These are phyloP conservation scores for Eilema depressum DNA, from an alignment of 2,888 invertebrate species.

Conservation along the genomic window DNA sequence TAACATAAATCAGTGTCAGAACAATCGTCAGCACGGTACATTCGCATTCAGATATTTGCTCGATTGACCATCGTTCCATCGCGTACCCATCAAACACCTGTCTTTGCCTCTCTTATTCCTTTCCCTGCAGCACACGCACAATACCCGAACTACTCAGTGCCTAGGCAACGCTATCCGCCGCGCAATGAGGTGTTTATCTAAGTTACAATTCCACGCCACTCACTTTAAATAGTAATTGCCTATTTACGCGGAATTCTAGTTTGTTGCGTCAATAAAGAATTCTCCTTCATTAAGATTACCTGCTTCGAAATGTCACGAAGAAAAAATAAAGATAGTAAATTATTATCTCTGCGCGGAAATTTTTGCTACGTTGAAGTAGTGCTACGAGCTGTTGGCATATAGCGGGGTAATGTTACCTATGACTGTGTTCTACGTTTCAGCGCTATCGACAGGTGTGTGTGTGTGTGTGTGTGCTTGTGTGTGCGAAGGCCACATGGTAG, in stretches of 20 bases:
- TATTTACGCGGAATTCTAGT: conserved; percentile 19
- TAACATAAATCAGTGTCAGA: background rate
- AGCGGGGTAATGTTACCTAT: conserved; percentile 30
- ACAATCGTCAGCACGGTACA: background rate
- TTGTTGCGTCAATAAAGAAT: conserved; percentile 26
- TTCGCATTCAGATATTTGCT: too few relatives aligned
- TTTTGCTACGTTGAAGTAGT: conserved; percentile 13
- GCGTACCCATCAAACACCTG: background rate
- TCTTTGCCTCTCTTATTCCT: background rate
- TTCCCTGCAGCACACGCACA: background rate
- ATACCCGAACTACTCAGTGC: background rate
- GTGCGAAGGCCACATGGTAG: conserved; percentile 41
- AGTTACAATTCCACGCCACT: conserved; percentile 20
- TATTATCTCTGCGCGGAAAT: conserved; percentile 12
- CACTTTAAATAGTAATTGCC: conserved; percentile 38
- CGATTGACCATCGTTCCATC: too few relatives aligned
- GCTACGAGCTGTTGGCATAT: conserved; percentile 14
- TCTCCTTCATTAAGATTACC: conserved; percentile 25
- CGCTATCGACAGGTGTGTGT: background rate
- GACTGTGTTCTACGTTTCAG: conserved; percentile 26
- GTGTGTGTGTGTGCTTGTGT: conserved; percentile 31
- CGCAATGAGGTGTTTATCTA: conserved; percentile 9
- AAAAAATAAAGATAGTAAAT: background rate
- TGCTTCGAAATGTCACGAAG: conserved; percentile 19
- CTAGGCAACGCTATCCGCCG: background rate